A percentile compares a stretch with the other conserved stretches of the same genome.
Evolutionary conservation across 2,113 vertebrate species (phyloP).

Genomic region (Alectura lathami): DNA sequence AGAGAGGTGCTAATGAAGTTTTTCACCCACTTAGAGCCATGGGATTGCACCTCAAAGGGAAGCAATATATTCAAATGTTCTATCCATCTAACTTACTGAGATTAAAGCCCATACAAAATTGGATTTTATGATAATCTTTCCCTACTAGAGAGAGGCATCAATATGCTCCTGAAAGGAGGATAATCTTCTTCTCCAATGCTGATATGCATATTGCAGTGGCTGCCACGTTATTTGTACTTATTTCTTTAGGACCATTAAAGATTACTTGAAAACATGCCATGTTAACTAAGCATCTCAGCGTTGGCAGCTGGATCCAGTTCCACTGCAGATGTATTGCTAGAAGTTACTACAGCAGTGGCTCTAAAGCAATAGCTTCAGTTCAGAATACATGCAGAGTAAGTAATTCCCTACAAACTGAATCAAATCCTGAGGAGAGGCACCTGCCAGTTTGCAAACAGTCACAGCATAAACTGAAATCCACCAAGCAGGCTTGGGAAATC

Average conservation of each 20-base stretch:
- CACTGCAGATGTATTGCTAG: background rate
- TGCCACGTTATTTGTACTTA: background rate
- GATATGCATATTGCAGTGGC: background rate
- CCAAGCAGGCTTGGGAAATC: background rate
- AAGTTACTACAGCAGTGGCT: background rate
- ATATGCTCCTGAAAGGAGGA: background rate
- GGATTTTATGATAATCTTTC: background rate
- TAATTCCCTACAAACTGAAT: background rate
- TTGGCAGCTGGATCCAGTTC: background rate
- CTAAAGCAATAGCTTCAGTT: background rate
- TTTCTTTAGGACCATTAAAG: background rate
- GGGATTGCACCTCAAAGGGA: background rate
- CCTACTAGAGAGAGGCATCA: background rate
- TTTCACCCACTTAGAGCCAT: background rate
- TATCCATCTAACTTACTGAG: background rate
- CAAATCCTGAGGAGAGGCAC: background rate
- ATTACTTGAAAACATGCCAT: background rate
- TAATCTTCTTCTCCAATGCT: background rate
- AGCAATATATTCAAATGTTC: background rate
- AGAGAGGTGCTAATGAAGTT: background rate
- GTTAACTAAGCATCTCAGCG: background rate
- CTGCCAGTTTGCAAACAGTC: background rate
- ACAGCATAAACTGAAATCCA: background rate
- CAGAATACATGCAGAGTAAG: background rate
- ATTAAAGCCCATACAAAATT: background rate